A percentile compares a stretch with the other conserved stretches of the same genome.
Evolutionary conservation across 1,140 invertebrate genomes (phyloP).

Genomic region (Sinonovacula constricta): DNA sequence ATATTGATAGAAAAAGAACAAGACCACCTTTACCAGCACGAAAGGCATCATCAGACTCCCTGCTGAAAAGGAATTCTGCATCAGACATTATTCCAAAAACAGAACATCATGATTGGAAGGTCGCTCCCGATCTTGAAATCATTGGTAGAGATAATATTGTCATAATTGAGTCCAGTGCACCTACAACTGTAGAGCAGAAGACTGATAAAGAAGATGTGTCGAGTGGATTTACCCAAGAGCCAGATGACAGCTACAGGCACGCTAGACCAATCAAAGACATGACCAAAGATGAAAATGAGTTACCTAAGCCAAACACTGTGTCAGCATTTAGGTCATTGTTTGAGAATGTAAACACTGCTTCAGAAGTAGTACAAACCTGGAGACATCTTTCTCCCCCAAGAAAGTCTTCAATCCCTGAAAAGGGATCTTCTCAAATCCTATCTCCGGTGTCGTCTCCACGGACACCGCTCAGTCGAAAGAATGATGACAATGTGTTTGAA

Average conservation of each 20-base stretch:
- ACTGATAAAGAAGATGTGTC: conserved; percentile 10
- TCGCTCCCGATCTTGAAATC: conserved; percentile 64
- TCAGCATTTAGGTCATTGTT: conserved; percentile 67
- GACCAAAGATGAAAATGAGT: conserved; percentile 59
- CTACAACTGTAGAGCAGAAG: conserved; percentile 25
- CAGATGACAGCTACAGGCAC: conserved; percentile 3
- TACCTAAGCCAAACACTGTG: conserved; percentile 73
- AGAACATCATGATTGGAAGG: conserved; percentile 47
- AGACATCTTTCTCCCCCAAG: conserved; percentile 29
- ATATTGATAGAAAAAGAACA: conserved; percentile 25
- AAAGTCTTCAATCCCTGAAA: conserved; percentile 26
- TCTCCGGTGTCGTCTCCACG: conserved; percentile 38
- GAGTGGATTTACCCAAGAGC: background rate
- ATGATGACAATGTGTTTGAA: conserved; percentile 45
- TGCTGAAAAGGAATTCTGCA: conserved; percentile 1
- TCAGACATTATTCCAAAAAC: conserved; percentile 31
- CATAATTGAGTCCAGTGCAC: conserved; percentile 65
- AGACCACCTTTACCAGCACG: conserved; percentile 34
- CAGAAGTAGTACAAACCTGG: conserved; percentile 33
- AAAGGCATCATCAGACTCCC: background rate
- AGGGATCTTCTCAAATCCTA: conserved; percentile 21
- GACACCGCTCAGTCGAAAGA: conserved; percentile 25
- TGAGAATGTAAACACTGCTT: conserved; percentile 57
- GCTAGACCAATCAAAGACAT: conserved; percentile 43
- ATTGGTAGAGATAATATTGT: conserved; percentile 68